Percentiles rank a stretch among this genome's conserved stretches.
Evolutionary conservation across 2,888 invertebrate genomes (phyloP).

Genomic region (Synergus gifuensis): DNA sequence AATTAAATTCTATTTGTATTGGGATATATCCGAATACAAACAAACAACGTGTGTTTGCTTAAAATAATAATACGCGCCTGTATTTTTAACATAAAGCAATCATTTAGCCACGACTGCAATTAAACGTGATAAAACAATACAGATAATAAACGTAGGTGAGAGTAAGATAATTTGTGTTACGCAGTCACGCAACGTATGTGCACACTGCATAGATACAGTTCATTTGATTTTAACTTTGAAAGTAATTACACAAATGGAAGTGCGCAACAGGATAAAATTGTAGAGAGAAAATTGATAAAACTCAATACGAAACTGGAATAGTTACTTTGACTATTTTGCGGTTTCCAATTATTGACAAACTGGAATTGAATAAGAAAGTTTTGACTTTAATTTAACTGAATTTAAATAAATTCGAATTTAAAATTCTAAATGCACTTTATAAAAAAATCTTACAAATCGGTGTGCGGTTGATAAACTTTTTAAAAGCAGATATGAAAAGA

Average conservation of each 20-base stretch:
- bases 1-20: not conserved
- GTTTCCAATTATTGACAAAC: not conserved
- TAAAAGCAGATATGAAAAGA: not conserved
- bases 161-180: constrained; percentile 39
- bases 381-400: too few species aligned
- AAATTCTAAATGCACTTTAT: not conserved
- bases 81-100: constrained; percentile 38
- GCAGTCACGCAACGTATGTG: constrained; percentile 36
- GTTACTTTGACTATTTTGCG: constrained; percentile 5
- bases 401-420: too few species aligned
- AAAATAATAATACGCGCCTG: not conserved
- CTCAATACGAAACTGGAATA: not conserved
- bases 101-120: constrained; percentile 27
- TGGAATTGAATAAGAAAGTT: not conserved
- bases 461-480: not conserved
- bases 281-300: not conserved
- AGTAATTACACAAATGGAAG: constrained; percentile 34
- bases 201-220: constrained; percentile 30
- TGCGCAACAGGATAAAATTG: constrained; percentile 12
- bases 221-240: constrained; percentile 32
- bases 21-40: too few species aligned
- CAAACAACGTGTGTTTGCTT: not conserved
- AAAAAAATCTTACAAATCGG: not conserved
- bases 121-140: constrained; percentile 36
- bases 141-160: constrained; percentile 35